These are phyloP conservation scores for Dryoscopus gambensis DNA, from an alignment of 2,113 vertebrate species.

Conservation along the genomic window DNA sequence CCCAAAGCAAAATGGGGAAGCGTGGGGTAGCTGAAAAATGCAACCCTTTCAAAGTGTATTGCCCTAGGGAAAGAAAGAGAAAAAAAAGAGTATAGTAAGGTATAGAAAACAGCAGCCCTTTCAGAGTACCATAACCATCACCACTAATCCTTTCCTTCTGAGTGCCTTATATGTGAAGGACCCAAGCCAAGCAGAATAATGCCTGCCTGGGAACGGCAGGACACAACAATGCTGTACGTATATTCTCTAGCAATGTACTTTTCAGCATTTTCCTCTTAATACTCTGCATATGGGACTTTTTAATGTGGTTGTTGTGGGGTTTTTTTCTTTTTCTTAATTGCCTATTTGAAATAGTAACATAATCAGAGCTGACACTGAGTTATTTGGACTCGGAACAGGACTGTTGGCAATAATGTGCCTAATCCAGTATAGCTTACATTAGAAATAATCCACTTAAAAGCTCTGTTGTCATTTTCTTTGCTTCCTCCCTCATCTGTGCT, in stretches of 20 bases:
- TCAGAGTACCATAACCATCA: not conserved
- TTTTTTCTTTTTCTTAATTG: not conserved
- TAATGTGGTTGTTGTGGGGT: accelerated
- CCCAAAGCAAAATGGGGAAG: not conserved
- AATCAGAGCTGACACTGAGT: not conserved
- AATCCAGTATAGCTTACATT: not conserved
- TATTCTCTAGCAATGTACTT: not conserved
- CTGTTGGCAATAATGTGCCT: not conserved
- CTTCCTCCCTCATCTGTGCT: not conserved
- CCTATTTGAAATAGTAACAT: not conserved
- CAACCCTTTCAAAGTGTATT: not conserved
- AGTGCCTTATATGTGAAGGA: not conserved
- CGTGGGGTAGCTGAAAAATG: not conserved
- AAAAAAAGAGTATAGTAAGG: not conserved
- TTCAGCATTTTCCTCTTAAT: not conserved
- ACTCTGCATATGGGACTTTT: not conserved
- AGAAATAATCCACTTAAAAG: not conserved
- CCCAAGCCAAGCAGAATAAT: not conserved
- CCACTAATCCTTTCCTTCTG: not conserved
- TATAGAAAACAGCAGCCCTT: not conserved
- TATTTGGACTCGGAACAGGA: not conserved
- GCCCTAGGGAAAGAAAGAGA: not conserved
- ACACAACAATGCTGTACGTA: not conserved
- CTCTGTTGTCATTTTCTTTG: not conserved
- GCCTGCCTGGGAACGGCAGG: not conserved